These are phyloP conservation scores for Polydrusus cervinus DNA, from an alignment of 2,888 invertebrate species.

Conservation along the genomic window DNA sequence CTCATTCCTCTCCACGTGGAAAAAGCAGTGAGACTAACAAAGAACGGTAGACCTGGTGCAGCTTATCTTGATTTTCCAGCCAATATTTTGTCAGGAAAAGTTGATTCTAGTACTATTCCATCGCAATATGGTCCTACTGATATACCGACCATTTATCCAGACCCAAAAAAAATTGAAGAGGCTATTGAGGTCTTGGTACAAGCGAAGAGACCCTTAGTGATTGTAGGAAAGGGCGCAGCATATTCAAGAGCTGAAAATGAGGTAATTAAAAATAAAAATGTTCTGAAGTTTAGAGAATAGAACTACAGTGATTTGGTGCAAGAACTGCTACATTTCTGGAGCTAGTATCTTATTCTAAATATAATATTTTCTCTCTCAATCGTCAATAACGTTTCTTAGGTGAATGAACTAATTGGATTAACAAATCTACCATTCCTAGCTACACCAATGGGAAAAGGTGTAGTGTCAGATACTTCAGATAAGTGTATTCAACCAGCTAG, in stretches of 20 bases:
- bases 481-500: slow-evolving; percentile 91
- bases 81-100: slow-evolving; percentile 77
- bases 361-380: no score
- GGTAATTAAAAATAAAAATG: slow-evolving; percentile 65
- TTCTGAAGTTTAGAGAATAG: no score
- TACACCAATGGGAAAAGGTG: slow-evolving; percentile 96
- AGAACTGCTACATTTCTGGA: no score
- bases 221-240: slow-evolving; percentile 84
- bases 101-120: slow-evolving; percentile 61
- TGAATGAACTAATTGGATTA: slow-evolving; percentile 80
- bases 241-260: slow-evolving; percentile 86
- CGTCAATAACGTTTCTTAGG: slow-evolving; percentile 59
- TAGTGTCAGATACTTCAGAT: slow-evolving; percentile 80
- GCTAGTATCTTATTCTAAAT: no score
- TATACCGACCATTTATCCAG: slow-evolving; percentile 81
- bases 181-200: slow-evolving; percentile 80
- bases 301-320: no score
- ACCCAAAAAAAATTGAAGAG: slow-evolving; percentile 74
- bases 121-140: slow-evolving; percentile 75
- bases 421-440: slow-evolving; percentile 92
- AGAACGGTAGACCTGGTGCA: slow-evolving; percentile 92
- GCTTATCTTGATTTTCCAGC: slow-evolving; percentile 94
- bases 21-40: slow-evolving; percentile 89
- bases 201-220: slow-evolving; percentile 89
- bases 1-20: slow-evolving; percentile 93